Evolutionary conservation across 2,797 vertebrate genomes (phyloP), one percentile per base, ranked within the genome.

Genomic region (Crocidura indochinensis): DNA sequence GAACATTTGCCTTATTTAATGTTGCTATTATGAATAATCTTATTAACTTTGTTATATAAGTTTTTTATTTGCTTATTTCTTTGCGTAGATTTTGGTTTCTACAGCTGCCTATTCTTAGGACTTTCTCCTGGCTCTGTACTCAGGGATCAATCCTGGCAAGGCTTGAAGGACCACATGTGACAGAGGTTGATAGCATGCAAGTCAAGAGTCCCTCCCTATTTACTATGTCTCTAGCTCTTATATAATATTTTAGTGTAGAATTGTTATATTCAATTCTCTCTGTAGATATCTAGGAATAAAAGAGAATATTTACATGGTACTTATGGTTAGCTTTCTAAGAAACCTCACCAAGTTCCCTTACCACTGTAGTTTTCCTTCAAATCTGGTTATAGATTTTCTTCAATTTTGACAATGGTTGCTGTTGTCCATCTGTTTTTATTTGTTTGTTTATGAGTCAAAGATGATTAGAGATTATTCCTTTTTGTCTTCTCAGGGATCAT

Each of bases 251-350:
- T 60, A 60, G 56, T 60, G 19, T 60, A 60, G 56, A 60, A 60
- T 60, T 60, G 7, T 60, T 60, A 60, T 82, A 77, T 84, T 91
- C 38, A 71, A 71, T 92, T 77, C 19, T 89, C 65, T 67, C 74
- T 1, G 2, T 68, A 65, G 49, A 51, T 49, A 73, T 10, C 20
- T 68, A 71, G 12, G 29, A 65, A 44, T 47, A 2, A 11, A 38
- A 60, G 44, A 14, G 27, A 26, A 79, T 10, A 0, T 24, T 24
- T 87, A 15, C 38, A 77, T 76, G 11, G 11, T 76, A 44, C 10
- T 44, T 65, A 22, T 64, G 12, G 56, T 2, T 84, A 91, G 49
- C 78, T 85, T 14, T 46, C 38, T 83, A 67, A 75, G 12, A 81
- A 51, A 0, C 19, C 80, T 19, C 3, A 20, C 10, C 51, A 71